Evolutionary conservation across 2,797 vertebrate genomes (phyloP).

Genomic region (Onychomys leucogaster): DNA sequence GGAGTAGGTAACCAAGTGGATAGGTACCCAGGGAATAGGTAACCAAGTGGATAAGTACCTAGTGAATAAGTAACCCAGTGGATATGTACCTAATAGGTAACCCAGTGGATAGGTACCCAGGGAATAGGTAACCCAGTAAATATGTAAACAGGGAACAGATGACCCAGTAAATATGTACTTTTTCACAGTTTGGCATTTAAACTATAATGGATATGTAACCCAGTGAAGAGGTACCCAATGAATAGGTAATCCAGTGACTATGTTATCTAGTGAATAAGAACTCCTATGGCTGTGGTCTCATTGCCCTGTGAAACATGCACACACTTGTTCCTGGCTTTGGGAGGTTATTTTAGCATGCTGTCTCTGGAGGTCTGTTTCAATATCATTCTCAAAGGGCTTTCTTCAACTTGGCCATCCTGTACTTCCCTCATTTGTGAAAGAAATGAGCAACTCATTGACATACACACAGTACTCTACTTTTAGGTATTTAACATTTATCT

Average conservation of each 20-base stretch:
- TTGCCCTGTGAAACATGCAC: background rate
- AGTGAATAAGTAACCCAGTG: background rate
- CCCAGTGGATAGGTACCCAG: too few relatives aligned
- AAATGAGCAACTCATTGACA: slow-evolving; percentile 16
- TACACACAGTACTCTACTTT: background rate
- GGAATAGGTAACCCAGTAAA: too few relatives aligned
- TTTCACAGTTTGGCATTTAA: too few relatives aligned
- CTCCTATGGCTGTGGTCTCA: background rate
- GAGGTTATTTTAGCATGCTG: background rate
- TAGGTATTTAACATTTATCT: slow-evolving; percentile 39
- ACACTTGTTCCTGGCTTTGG: background rate
- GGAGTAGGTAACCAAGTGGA: background rate
- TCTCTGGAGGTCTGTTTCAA: background rate
- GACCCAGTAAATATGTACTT: too few relatives aligned
- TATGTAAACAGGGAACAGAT: too few relatives aligned
- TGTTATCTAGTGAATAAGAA: background rate
- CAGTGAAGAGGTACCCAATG: background rate
- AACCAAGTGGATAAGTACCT: background rate
- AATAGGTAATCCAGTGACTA: background rate
- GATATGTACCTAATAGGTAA: too few relatives aligned
- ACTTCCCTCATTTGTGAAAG: background rate
- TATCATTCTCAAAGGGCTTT: background rate
- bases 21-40: background rate
- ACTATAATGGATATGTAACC: background rate
- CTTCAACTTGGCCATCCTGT: background rate